Evolutionary conservation across 2,888 invertebrate genomes (phyloP).

Genomic region (Lithophane semibrunnea): DNA sequence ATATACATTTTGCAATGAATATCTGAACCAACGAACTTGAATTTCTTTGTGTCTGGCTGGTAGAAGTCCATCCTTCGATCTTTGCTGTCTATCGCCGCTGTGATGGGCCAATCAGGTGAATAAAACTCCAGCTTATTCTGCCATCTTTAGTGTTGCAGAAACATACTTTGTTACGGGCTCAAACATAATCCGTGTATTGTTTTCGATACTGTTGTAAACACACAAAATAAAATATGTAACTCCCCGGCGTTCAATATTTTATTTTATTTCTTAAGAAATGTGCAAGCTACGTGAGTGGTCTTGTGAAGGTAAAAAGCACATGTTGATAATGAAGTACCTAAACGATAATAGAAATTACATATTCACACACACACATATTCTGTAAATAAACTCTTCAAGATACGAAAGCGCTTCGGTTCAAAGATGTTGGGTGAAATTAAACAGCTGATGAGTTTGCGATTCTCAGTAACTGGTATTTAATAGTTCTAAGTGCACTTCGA

Average conservation of each 20-base stretch:
- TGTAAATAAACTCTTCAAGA: neutral
- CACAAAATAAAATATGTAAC: too few species aligned
- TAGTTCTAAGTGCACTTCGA: constrained; percentile 42
- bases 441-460: constrained; percentile 4
- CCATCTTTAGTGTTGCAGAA: neutral
- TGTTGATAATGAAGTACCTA: too few species aligned
- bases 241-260: too few species aligned
- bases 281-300: too few species aligned
- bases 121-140: neutral
- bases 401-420: neutral
- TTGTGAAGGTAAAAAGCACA: too few species aligned
- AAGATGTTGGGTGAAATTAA: neutral
- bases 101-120: neutral
- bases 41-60: neutral
- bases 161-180: neutral
- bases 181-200: neutral
- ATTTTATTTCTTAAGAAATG: too few species aligned
- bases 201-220: neutral
- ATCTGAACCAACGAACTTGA: neutral
- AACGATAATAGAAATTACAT: too few species aligned
- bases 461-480: constrained; percentile 24
- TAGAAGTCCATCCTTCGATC: neutral
- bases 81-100: neutral
- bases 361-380: neutral
- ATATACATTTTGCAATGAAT: neutral